Percentiles rank a stretch among this genome's conserved stretches.
Conservation (phyloP, 2,797 vertebrate species). For the Manis crassicaudata region DNA sequence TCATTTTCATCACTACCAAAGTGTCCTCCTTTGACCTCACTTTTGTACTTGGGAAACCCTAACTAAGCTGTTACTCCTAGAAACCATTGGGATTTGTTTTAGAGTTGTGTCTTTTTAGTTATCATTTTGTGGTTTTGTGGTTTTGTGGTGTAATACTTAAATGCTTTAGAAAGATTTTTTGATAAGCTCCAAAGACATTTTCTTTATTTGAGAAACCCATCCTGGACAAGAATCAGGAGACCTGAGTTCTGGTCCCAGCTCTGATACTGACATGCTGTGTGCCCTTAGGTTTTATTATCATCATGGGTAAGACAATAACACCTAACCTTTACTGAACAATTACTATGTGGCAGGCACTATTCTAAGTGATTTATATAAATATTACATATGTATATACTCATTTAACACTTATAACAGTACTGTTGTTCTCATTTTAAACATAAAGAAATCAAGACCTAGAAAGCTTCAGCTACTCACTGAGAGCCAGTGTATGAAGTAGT, state of each 20-base stretch:
- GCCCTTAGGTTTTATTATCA: not conserved
- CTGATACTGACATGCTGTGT: not conserved
- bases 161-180: conserved; percentile 18
- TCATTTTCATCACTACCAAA: not conserved
- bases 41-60: not conserved
- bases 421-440: conserved; percentile 7
- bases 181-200: not conserved
- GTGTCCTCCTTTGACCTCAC: not conserved
- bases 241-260: not conserved
- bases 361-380: conserved; percentile 13
- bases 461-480: not conserved
- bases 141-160: not conserved
- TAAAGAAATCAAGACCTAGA: not conserved
- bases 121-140: conserved; percentile 30
- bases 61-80: not conserved
- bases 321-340: not conserved
- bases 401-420: not conserved
- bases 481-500: not conserved
- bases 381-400: not conserved
- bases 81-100: conserved; percentile 28
- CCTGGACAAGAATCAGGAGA: not conserved
- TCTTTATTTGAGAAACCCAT: conserved; percentile 14
- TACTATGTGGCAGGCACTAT: not conserved
- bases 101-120: conserved; percentile 30
- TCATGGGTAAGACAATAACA: not conserved